Conservation (phyloP, 2,113 vertebrate species). For the Pleuronectes platessa region DNA sequence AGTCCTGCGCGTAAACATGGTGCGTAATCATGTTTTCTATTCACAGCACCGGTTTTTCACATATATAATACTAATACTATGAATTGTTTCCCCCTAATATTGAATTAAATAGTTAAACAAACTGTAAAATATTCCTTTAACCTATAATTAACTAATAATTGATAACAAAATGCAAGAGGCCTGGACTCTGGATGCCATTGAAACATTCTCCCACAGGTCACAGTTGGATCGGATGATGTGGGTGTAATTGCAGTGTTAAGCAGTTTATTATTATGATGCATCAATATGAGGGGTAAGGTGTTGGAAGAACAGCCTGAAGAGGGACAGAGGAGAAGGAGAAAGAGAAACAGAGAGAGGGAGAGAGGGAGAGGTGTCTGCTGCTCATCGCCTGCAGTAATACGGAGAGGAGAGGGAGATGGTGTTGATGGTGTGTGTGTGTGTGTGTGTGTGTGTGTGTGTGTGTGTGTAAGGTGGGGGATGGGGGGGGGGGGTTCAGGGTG, state of each 20-base stretch:
- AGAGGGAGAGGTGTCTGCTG: conserved; percentile 55
- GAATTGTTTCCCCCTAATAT: too few species aligned
- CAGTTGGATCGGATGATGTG: neutral
- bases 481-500: conserved; percentile 69
- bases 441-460: conserved; percentile 47
- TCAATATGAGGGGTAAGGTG: neutral
- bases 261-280: neutral
- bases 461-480: conserved; percentile 19
- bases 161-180: neutral
- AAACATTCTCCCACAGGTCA: neutral
- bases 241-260: conserved; percentile 7
- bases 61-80: neutral
- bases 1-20: conserved; percentile 4
- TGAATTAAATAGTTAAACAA: neutral
- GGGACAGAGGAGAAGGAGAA: conserved; percentile 5
- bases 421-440: conserved; percentile 45
- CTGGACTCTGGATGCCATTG: neutral
- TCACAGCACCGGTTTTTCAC: conserved; percentile 28
- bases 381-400: conserved; percentile 30
- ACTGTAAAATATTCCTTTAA: neutral
- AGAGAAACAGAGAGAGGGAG: conserved; percentile 38
- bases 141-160: neutral
- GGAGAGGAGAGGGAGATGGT: conserved; percentile 44
- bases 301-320: neutral
- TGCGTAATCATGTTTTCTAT: conserved; percentile 4